These are phyloP conservation scores for Calonectris borealis DNA, from an alignment of 2,113 vertebrate species.

Conservation along the genomic window DNA sequence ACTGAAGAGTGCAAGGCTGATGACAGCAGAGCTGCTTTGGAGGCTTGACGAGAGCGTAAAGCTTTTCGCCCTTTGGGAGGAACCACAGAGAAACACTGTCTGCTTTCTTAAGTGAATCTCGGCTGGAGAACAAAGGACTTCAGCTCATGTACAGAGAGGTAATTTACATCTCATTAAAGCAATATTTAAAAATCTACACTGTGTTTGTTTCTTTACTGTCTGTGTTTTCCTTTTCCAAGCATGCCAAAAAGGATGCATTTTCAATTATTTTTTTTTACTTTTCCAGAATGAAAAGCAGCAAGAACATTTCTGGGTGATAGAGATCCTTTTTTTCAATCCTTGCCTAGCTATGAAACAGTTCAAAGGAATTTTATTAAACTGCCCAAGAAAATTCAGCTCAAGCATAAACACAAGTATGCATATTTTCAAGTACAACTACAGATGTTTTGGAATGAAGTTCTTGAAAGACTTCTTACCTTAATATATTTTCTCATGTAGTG, in stretches of 20 bases:
- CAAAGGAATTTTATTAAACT: not conserved
- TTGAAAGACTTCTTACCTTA: not conserved
- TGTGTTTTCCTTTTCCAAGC: not conserved
- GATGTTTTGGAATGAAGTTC: not conserved
- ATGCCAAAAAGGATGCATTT: not conserved
- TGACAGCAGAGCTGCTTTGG: not conserved
- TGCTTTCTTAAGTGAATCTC: constrained; percentile 11
- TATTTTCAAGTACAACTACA: not conserved
- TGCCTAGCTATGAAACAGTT: not conserved
- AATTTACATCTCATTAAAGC: constrained; percentile 48
- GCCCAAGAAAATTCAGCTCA: not conserved
- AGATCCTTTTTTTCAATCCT: not conserved
- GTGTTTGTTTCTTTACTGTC: not conserved
- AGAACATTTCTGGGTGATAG: not conserved
- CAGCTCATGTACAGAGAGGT: not conserved
- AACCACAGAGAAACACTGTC: not conserved
- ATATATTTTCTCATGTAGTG: not conserved
- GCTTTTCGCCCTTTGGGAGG: not conserved
- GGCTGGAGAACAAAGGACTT: constrained; percentile 35
- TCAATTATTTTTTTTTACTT: not conserved
- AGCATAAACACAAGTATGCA: not conserved
- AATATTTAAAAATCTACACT: not conserved
- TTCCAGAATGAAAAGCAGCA: not conserved
- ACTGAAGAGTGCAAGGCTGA: not conserved
- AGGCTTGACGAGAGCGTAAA: not conserved